Percentiles rank a stretch among this genome's conserved stretches.
phyloP scores from a whole-genome alignment of 2,797 vertebrate genomes.

The Pipistrellus kuhlii region DNA sequence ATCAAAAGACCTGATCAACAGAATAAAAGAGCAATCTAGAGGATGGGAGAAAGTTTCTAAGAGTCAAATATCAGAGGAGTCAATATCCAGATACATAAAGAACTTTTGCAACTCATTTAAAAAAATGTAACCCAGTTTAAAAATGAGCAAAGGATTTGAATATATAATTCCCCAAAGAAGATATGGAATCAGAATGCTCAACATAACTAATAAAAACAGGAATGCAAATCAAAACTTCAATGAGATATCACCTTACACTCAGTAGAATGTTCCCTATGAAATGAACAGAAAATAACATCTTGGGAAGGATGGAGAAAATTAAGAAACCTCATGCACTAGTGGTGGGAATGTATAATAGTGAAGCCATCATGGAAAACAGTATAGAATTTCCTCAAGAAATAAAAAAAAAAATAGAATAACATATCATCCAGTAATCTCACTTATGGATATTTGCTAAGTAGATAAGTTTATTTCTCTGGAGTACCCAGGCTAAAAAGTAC shows the following conservation, averaged over 20 bases:
- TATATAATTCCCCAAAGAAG: background rate
- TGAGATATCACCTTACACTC: too few relatives aligned
- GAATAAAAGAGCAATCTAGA: background rate
- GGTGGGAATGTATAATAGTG: background rate
- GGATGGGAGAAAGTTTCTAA: background rate
- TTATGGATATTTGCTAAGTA: background rate
- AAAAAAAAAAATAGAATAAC: background rate
- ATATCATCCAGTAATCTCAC: background rate
- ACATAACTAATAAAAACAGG: background rate
- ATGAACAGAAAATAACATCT: background rate
- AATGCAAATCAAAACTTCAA: background rate
- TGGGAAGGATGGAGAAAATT: background rate
- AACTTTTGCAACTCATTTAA: background rate
- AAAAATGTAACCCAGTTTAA: background rate
- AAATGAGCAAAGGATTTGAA: background rate
- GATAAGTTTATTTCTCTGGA: background rate
- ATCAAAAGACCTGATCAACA: background rate
- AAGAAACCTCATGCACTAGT: background rate
- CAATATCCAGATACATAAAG: background rate
- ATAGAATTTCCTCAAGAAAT: background rate
- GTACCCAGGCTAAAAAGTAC: background rate
- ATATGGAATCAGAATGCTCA: too few relatives aligned
- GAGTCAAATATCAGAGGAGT: background rate
- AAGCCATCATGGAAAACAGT: background rate
- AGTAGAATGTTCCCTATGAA: background rate